phyloP scores from a whole-genome alignment of 2,113 vertebrate genomes.

The Corynorhinus townsendii region DNA sequence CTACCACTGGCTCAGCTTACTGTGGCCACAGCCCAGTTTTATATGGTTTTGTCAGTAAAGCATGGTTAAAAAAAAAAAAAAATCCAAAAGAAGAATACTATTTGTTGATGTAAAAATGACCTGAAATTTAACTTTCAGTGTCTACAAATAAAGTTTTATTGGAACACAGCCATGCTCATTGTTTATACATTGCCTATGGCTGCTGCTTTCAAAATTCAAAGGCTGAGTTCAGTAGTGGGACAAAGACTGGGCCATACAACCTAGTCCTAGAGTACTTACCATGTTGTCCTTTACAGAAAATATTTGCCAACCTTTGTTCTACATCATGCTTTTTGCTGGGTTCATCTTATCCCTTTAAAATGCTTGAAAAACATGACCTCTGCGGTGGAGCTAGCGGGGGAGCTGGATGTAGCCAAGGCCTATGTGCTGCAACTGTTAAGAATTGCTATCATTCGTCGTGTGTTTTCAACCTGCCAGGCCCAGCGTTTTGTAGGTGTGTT shows the following conservation, averaged over 20 bases:
- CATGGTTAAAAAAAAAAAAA: not conserved
- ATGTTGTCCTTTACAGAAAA: not conserved
- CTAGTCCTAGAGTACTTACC: not conserved
- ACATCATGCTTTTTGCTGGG: not conserved
- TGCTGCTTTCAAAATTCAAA: not conserved
- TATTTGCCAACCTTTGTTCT: not conserved
- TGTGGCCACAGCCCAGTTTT: not conserved
- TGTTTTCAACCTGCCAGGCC: not conserved
- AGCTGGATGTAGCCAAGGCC: not conserved
- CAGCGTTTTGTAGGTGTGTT: not conserved
- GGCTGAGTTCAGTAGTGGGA: not conserved
- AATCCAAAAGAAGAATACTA: not conserved
- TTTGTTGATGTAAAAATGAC: not conserved
- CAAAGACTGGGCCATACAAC: not conserved
- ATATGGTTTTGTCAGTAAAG: not conserved
- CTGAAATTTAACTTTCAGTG: not conserved
- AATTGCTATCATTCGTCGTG: accelerated
- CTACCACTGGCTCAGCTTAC: not conserved
- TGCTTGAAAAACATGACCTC: not conserved
- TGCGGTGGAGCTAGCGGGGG: not conserved
- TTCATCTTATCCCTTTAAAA: not conserved
- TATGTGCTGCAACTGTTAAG: no score
- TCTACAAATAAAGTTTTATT: conserved; percentile 34
- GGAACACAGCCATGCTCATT: not conserved
- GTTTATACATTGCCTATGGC: not conserved